These are phyloP conservation scores for Myiotriccus ornatus DNA, from an alignment of 2,797 vertebrate genomes.

Conservation along the genomic window DNA sequence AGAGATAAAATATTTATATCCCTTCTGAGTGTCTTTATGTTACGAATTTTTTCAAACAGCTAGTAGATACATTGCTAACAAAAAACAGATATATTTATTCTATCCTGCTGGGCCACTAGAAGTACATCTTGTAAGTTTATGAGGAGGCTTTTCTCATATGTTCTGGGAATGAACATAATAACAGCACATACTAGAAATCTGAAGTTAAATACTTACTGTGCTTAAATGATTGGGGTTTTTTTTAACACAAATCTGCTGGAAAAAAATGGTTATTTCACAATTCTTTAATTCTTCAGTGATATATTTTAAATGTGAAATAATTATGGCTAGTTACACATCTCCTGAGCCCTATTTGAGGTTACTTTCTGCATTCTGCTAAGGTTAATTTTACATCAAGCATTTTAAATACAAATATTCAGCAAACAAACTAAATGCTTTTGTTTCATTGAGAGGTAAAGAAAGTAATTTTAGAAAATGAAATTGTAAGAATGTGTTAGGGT, in stretches of 20 bases:
- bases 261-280: background rate
- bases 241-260: background rate
- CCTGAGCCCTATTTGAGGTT: background rate
- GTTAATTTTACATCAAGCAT: background rate
- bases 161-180: background rate
- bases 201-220: background rate
- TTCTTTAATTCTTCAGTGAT: background rate
- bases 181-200: background rate
- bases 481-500: background rate
- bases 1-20: constrained; percentile 41
- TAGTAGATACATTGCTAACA: background rate
- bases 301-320: background rate
- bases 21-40: background rate
- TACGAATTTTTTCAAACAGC: background rate
- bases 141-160: background rate
- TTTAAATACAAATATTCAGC: background rate
- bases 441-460: background rate
- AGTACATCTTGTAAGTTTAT: background rate
- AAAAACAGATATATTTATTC: background rate
- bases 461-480: background rate
- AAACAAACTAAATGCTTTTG: background rate
- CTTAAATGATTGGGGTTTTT: background rate
- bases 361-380: background rate
- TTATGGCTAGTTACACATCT: background rate
- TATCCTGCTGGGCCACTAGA: background rate